These are phyloP conservation scores for Donacobius atricapilla DNA, from an alignment of 2,113 vertebrate species.

Conservation along the genomic window DNA sequence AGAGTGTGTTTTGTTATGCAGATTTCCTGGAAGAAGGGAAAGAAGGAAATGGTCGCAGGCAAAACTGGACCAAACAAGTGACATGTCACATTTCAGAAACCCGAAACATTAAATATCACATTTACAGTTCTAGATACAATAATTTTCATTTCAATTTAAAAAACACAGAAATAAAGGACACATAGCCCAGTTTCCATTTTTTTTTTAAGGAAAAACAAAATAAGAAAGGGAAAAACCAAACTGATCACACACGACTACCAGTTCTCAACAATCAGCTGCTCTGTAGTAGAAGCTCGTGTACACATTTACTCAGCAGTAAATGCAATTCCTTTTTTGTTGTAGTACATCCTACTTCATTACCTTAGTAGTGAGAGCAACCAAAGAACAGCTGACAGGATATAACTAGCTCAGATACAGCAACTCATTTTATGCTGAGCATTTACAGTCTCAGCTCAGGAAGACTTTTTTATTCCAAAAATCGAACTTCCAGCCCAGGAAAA, in stretches of 20 bases:
- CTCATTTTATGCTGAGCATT: background rate
- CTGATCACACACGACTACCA: background rate
- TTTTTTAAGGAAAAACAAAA: background rate
- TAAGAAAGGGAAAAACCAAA: background rate
- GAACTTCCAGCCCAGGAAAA: background rate
- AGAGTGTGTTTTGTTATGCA: background rate
- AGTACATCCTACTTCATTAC: background rate
- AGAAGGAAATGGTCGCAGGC: background rate
- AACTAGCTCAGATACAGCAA: background rate
- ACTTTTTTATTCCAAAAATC: background rate
- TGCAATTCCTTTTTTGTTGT: background rate
- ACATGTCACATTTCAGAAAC: background rate
- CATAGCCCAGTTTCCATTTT: background rate
- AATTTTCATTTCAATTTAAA: background rate
- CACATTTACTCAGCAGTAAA: background rate
- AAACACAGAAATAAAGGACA: background rate
- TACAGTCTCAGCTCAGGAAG: background rate
- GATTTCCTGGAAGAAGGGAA: background rate
- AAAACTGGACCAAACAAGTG: background rate
- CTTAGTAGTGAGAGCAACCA: background rate
- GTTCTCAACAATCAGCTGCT: background rate
- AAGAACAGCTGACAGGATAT: background rate
- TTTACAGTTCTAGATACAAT: background rate
- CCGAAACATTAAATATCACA: background rate
- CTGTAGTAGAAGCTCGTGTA: background rate